Conservation (phyloP, 2,888 invertebrate species). For the Eupithecia abbreviata region DNA sequence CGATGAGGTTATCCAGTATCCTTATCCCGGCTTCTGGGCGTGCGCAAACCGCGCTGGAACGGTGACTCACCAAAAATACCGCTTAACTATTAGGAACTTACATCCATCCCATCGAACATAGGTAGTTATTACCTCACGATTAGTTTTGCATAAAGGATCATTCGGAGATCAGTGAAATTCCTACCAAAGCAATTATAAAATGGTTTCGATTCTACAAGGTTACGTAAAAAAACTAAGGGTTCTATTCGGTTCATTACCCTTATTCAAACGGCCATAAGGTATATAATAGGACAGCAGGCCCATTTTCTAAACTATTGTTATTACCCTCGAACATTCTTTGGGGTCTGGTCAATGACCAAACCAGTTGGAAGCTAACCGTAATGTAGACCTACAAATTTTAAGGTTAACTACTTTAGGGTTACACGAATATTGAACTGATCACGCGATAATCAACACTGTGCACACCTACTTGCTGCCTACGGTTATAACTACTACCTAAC, state of each 20-base stretch:
- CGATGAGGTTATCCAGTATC: conserved; percentile 60
- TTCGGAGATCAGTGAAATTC: not conserved
- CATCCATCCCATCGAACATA: conserved; percentile 18
- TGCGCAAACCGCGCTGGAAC: conserved; percentile 57
- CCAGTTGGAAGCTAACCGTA: conserved; percentile 11
- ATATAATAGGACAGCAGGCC: not conserved
- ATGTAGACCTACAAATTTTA: not conserved
- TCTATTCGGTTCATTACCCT: not conserved
- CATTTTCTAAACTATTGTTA: conserved; percentile 13
- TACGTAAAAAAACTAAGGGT: not conserved
- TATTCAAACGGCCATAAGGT: conserved; percentile 9
- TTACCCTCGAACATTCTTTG: conserved; percentile 21
- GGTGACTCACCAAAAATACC: conserved; percentile 48
- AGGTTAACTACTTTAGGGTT: not conserved
- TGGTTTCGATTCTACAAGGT: not conserved
- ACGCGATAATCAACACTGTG: not conserved
- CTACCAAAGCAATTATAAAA: not conserved
- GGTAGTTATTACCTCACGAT: conserved; percentile 8
- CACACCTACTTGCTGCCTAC: not conserved
- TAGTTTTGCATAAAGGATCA: not conserved
- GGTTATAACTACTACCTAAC: not conserved
- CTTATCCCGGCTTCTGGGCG: conserved; percentile 59
- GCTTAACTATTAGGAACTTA: conserved; percentile 20
- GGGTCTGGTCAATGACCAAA: conserved; percentile 24
- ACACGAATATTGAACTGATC: not conserved